Evolutionary conservation across 2,797 vertebrate species (phyloP).

Genomic region (Benthosema pterotum): DNA sequence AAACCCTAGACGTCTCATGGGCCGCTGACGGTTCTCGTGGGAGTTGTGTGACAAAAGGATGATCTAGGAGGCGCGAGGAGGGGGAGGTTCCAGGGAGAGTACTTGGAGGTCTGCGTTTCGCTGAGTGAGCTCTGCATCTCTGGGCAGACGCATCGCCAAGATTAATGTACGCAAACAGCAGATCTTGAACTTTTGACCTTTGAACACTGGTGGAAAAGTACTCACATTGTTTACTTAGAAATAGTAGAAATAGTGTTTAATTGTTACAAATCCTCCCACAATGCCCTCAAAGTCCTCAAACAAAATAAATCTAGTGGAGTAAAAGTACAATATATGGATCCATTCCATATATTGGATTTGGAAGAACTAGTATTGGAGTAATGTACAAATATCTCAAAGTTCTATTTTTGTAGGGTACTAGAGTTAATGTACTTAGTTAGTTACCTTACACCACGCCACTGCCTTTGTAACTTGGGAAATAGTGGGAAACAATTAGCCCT

Average conservation of each 20-base stretch:
- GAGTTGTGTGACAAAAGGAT: constrained; percentile 60
- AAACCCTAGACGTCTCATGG: constrained; percentile 54
- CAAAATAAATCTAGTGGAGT: too few relatives aligned
- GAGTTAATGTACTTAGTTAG: too few relatives aligned
- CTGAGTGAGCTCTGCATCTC: constrained; percentile 35
- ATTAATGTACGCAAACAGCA: constrained; percentile 32
- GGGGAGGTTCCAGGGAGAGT: constrained; percentile 18
- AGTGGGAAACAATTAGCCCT: constrained; percentile 25
- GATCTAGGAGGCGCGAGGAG: constrained; percentile 33
- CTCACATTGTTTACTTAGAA: too few relatives aligned
- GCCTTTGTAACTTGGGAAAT: constrained; percentile 14
- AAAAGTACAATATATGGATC: too few relatives aligned
- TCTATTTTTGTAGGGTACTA: too few relatives aligned
- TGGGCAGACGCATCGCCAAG: constrained; percentile 32
- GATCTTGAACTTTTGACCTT: constrained; percentile 42
- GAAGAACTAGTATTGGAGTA: too few relatives aligned
- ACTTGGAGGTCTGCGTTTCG: constrained; percentile 27
- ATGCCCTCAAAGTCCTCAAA: too few relatives aligned
- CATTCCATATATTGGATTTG: too few relatives aligned
- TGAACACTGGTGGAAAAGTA: not conserved
- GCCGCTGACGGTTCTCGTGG: constrained; percentile 46
- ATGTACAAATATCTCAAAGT: too few relatives aligned
- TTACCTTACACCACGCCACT: too few relatives aligned
- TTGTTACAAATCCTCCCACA: too few relatives aligned
- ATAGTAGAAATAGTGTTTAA: too few relatives aligned